Evolutionary conservation across 35 echinoderm and acorn worm genomes (phyloP), one percentile per base, ranked within the genome.

Genomic region (Patiria miniata): DNA sequence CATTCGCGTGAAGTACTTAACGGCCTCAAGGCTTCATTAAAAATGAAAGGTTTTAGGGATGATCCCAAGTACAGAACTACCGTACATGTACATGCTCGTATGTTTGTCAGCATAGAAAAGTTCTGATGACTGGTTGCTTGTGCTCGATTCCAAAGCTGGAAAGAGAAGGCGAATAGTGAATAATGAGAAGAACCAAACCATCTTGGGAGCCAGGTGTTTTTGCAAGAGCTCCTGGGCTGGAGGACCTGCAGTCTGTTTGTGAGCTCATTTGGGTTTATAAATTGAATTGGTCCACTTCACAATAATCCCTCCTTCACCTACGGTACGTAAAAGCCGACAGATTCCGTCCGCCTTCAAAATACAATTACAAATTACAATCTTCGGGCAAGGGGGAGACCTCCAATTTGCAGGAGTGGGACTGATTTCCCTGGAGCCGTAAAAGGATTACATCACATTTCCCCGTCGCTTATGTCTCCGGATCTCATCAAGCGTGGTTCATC

Each of bases 371-470:
- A 73, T 73, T 47, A 47, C 65, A 73, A 14, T 23, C 0, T 10
- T 32, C 14, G 65, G 65, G 14, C 26, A 30, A 23, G 21, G 2
- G 21, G 26, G n/a, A 73, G n/a, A n/a, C n/a, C n/a, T n/a, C n/a
- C n/a, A n/a, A n/a, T n/a, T n/a, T n/a, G n/a, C n/a, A n/a, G n/a
- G n/a, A n/a, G n/a, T n/a, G n/a, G n/a, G 29, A 32, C 21, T 73
- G 65, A 73, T 73, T 73, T 73, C 65, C 65, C 65, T 2, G 1
- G 65, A 73, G 65, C 1, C 65, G 26, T 28, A 73, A 73, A 73
- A 73, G 65, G 65, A 73, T 73, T 73, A 73, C 65, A 73, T 73
- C 65, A 73, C 19, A 73, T 73, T 73, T 73, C 65, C 65, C 34
- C 65, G 2, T 14, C 26, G 65, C 34, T 23, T 73, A 30, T 30